Conservation (phyloP, 1,140 invertebrate genomes). For the Bombus breviceps region DNA sequence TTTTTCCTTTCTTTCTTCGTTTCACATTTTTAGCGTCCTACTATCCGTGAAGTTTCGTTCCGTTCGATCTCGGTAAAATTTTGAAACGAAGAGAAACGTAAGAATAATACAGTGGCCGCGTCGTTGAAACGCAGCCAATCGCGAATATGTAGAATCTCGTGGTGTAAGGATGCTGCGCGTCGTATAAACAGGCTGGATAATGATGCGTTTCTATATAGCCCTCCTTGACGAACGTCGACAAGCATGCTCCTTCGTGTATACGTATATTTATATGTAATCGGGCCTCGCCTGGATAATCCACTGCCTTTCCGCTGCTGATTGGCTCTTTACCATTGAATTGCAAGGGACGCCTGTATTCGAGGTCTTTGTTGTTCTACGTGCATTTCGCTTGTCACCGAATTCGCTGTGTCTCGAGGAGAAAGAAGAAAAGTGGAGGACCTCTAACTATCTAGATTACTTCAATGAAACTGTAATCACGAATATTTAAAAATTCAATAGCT, state of each 20-base stretch:
- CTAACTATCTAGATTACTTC: background rate
- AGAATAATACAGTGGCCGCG: background rate
- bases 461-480: background rate
- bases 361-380: background rate
- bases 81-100: background rate
- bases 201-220: constrained; percentile 18
- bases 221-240: background rate
- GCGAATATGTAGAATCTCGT: background rate
- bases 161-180: constrained; percentile 6
- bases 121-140: background rate
- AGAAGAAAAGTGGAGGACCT: no score
- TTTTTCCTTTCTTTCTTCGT: background rate
- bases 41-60: background rate
- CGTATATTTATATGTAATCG: constrained; percentile 40
- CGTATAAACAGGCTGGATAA: constrained; percentile 34
- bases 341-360: background rate
- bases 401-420: background rate
- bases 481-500: background rate
- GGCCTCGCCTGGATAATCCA: constrained; percentile 40
- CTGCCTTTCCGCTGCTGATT: constrained; percentile 42
- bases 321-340: constrained; percentile 56
- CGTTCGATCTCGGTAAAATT: background rate
- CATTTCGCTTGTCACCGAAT: constrained; percentile 15
- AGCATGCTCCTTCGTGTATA: constrained; percentile 1
- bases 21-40: background rate